Evolutionary conservation across 2,113 vertebrate genomes (phyloP).

Genomic region (Ibidorhyncha struthersii): DNA sequence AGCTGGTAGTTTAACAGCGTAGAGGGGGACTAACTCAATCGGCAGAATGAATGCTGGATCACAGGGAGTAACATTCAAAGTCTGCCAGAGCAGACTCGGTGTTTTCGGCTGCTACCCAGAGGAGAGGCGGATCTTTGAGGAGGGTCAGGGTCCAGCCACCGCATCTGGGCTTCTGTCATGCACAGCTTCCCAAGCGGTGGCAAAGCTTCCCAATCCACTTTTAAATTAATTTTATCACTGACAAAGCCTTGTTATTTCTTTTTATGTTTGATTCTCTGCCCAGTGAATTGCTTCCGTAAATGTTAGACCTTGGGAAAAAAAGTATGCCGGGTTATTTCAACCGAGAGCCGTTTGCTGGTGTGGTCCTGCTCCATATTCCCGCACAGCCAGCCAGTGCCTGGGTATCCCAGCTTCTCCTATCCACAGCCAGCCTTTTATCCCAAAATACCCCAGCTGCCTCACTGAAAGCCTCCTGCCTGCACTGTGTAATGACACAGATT

Average conservation of each 20-base stretch:
- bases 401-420: not conserved
- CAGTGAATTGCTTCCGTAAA: not conserved
- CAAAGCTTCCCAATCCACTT: not conserved
- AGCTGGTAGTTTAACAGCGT: not conserved
- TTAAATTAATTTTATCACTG: not conserved
- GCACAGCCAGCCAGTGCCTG: not conserved
- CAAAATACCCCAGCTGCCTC: not conserved
- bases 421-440: not conserved
- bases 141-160: not conserved
- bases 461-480: not conserved
- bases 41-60: not conserved
- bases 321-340: not conserved
- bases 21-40: not conserved
- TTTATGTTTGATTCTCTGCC: not conserved
- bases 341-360: accelerated
- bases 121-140: not conserved
- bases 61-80: not conserved
- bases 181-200: not conserved
- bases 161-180: not conserved
- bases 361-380: not conserved
- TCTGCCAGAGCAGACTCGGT: not conserved
- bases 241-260: not conserved
- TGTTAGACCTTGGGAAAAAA: not conserved
- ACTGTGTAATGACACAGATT: not conserved
- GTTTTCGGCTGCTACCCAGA: not conserved